Base-by-base conservation (phyloP, 2,888 invertebrate species). In the Hirtodrosophila trivittata region DNA sequence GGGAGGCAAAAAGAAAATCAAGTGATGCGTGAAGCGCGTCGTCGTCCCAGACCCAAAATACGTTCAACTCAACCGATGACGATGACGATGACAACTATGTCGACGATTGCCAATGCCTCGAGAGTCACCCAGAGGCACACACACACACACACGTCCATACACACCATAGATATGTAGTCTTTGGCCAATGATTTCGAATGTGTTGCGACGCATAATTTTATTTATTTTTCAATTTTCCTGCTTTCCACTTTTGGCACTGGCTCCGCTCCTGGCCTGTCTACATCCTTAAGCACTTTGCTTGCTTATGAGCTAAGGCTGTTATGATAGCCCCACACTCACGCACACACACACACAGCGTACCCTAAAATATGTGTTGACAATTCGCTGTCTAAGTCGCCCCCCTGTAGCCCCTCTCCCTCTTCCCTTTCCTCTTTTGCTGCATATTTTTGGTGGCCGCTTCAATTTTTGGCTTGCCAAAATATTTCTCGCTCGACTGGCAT, bases 181-280 rank as follows among this genome's bases (percentile, higher is more conserved):
- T 35, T 63, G 57, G 66, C 70, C 55, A 81, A 83, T 73, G 77
- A 77, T 74, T 81, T 77, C 55, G 28, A 71, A 84, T 74, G 64
- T 64, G 74, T 75, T 82, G 69, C 66, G 64, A 72, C 65, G 78
- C 85, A 85, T 82, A 80, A 85, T 80, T 82, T 82, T 80, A 82
- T 80, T 85, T 80, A 85, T 82, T 80, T 80, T 80, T 80, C 82
- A 80, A 80, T 80, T 80, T 80, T 45, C 9, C 65, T 5, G 7
- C 28, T 16, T 32, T 35, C 42, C 59, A 43, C 25, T 54, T 37
- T 21, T 39, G 25, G 16, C 45, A 25, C 33, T 18, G 8, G 4
- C 42, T 35, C 39, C 55, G 43, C 30, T 32, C 12, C 33, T 25
- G 32, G 41, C 21, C 47, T 47, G 71, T 73, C 64, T 57, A 26